These are phyloP conservation scores for Dasysyrphus albostriatus DNA, from an alignment of 2,888 invertebrate species.

Conservation along the genomic window DNA sequence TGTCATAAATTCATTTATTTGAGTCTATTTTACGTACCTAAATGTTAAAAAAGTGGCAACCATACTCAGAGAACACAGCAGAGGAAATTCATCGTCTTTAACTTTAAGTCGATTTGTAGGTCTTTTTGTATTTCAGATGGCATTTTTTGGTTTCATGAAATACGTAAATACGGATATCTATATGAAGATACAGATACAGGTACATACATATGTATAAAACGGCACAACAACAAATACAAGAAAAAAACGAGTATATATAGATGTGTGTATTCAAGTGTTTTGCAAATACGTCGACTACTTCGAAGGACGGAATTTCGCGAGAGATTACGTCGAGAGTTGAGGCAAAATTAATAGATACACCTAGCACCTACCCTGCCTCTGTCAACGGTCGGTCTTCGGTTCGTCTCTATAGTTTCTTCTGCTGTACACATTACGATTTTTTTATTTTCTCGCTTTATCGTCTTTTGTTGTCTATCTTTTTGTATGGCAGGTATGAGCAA, in stretches of 20 bases:
- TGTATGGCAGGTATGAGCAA: conserved; percentile 1
- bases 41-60: no score
- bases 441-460: neutral
- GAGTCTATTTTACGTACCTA: no score
- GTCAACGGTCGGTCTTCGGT: neutral
- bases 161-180: conserved; percentile 15
- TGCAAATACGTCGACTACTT: conserved; percentile 61
- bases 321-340: conserved; percentile 64
- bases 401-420: neutral
- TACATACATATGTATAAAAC: neutral
- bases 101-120: conserved; percentile 65
- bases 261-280: conserved; percentile 53
- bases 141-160: conserved; percentile 48
- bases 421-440: conserved; percentile 7
- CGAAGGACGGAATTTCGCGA: conserved; percentile 74
- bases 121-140: conserved; percentile 54
- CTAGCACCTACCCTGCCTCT: neutral
- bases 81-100: conserved; percentile 69
- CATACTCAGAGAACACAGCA: conserved; percentile 42
- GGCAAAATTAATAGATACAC: conserved; percentile 51
- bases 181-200: neutral
- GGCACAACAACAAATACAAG: neutral
- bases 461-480: conserved; percentile 38
- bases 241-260: neutral
- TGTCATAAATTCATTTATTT: no score